Conservation (phyloP, 2,888 invertebrate genomes). For the Cheilosia vulpina region DNA sequence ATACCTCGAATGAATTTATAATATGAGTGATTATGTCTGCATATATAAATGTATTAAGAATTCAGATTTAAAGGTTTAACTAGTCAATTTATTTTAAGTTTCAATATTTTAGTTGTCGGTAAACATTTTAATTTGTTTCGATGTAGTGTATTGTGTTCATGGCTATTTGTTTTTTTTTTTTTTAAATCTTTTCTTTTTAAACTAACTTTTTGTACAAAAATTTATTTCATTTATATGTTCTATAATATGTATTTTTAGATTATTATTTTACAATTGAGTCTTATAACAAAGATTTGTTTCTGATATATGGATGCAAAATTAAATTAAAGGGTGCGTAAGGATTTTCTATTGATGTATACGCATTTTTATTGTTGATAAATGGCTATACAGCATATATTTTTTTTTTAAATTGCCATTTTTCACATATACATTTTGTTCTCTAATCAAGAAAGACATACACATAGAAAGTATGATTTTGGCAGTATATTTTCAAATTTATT, state of each 20-base stretch:
- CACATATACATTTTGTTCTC: neutral
- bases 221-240: slow-evolving; percentile 25
- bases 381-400: neutral
- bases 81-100: neutral
- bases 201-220: slow-evolving; percentile 58
- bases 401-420: slow-evolving; percentile 2
- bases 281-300: slow-evolving; percentile 19
- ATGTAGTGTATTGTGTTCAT: slow-evolving; percentile 63
- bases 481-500: neutral
- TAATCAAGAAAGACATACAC: neutral
- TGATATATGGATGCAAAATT: neutral
- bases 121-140: slow-evolving; percentile 29
- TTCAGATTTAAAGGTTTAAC: neutral
- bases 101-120: neutral
- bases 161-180: slow-evolving; percentile 35
- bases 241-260: slow-evolving; percentile 16
- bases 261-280: slow-evolving; percentile 34
- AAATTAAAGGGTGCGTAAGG: slow-evolving; percentile 25
- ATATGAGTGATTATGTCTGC: slow-evolving; percentile 27
- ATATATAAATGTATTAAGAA: slow-evolving; percentile 30
- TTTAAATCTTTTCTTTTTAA: slow-evolving; percentile 14
- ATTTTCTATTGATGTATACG: slow-evolving; percentile 4
- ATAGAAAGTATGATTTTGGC: slow-evolving; percentile 14
- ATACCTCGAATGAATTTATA: neutral
- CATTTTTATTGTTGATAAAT: neutral